These are phyloP conservation scores for Drosophila peninsularis DNA, from an alignment of 2,888 invertebrate genomes.

Conservation along the genomic window DNA sequence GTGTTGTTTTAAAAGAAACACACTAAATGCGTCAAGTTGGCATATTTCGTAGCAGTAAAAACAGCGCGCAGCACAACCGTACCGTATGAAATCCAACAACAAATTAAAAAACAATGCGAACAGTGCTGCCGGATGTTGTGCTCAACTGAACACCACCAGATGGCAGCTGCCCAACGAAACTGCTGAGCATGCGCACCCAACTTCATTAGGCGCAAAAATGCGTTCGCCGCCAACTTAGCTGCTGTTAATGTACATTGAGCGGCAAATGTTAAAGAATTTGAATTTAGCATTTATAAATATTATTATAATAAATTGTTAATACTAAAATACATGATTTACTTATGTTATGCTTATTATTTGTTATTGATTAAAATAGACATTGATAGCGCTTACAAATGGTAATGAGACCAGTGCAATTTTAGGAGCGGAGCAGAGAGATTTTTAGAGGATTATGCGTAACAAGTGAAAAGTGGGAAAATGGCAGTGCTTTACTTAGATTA, in stretches of 20 bases:
- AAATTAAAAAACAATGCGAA: constrained; percentile 46
- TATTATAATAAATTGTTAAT: constrained; percentile 12
- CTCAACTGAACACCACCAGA: background rate
- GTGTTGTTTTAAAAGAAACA: constrained; percentile 31
- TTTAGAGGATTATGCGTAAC: background rate
- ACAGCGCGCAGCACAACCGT: constrained; percentile 45
- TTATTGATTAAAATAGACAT: constrained; percentile 36
- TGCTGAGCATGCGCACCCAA: constrained; percentile 16
- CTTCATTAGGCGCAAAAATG: constrained; percentile 33
- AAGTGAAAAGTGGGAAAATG: background rate
- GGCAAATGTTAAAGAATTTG: constrained; percentile 11
- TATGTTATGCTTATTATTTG: constrained; percentile 23
- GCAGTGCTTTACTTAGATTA: constrained; percentile 32
- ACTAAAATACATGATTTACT: constrained; percentile 20
- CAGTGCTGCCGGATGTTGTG: constrained; percentile 29
- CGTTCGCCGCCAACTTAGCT: constrained; percentile 18
- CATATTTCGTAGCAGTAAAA: constrained; percentile 33
- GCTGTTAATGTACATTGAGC: constrained; percentile 22
- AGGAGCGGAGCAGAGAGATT: background rate
- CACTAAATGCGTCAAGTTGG: constrained; percentile 53
- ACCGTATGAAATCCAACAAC: constrained; percentile 57
- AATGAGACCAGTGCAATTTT: constrained; percentile 38
- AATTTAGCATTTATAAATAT: constrained; percentile 1
- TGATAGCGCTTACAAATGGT: constrained; percentile 12
- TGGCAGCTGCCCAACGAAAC: constrained; percentile 21